phyloP scores from a whole-genome alignment of 1,140 invertebrate species.

The Carposina sasakii region DNA sequence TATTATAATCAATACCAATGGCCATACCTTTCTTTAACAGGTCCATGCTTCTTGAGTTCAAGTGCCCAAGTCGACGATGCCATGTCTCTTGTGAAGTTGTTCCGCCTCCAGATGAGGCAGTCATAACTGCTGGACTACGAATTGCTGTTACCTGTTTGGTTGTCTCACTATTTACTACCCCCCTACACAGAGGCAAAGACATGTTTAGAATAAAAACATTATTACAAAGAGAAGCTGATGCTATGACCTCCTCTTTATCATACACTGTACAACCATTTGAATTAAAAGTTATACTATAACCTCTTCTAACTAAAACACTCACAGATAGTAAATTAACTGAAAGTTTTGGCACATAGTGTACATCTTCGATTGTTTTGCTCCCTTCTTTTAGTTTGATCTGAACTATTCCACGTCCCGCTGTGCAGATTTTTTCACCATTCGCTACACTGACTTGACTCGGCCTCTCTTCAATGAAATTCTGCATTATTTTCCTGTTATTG shows the following conservation, averaged over 20 bases:
- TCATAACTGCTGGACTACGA: not conserved
- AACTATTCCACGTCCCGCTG: not conserved
- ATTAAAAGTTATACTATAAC: constrained; percentile 3
- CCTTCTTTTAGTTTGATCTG: not conserved
- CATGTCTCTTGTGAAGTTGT: not conserved
- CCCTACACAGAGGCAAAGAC: too few species aligned
- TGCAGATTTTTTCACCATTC: not conserved
- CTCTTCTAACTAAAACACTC: not conserved
- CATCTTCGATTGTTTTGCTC: not conserved
- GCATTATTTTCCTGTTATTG: not conserved
- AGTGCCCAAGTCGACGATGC: constrained; percentile 5
- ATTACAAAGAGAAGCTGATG: not conserved
- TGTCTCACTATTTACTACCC: not conserved
- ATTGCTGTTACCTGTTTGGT: not conserved
- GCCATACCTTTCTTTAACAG: constrained; percentile 6
- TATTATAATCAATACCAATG: constrained; percentile 4
- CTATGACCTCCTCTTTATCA: constrained; percentile 3
- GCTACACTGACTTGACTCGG: not conserved
- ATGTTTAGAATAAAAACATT: constrained; percentile 2
- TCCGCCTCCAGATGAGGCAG: not conserved
- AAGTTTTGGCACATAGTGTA: constrained; percentile 3
- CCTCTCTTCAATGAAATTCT: not conserved
- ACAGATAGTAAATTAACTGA: constrained; percentile 3
- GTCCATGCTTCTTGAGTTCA: constrained; percentile 2
- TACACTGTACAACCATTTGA: not conserved